Base-by-base conservation (phyloP, 2,797 vertebrate species). In the Tapirus indicus region DNA sequence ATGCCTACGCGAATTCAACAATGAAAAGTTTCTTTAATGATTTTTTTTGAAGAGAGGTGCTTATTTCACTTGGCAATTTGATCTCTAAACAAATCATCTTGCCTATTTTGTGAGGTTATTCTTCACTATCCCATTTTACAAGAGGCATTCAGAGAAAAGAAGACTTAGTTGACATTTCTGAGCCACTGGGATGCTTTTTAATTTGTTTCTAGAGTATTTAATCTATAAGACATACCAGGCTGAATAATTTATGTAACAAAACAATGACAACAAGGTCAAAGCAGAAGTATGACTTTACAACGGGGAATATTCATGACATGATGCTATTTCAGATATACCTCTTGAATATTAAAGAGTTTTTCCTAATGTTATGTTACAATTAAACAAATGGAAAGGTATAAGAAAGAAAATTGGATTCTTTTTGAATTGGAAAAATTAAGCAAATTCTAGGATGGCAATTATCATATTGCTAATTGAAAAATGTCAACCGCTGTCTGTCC, bases 241-340 rank as follows among this genome's bases (percentile, higher is more conserved):
- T 97, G 97, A 98, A 98, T 98, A 98, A 98, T 97, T 98, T 98
- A 98, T 97, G 79, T 98, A 98, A 98, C 91, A 98, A 98, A 98
- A 98, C 94, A 98, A 98, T 98, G 97, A 98, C 84, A 98, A 98
- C 94, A 98, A 98, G 94, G 96, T 98, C 97, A 98, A 96, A 98
- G 94, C 52, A 97, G 92, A 97, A 94, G 69, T 93, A 94, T 96
- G 91, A 97, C 98, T 98, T 98, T 98, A 96, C 90, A 98, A 92
- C 25, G 91, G 82, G 75, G 94, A 98, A 95, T 94, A 97, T 98
- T 97, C 94, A 98, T 95, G 97, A 96, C 83, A 89, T 97, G 88
- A 97, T 96, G 94, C 72, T 71, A 94, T 94, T 82, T 88, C 56
- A 98, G 95, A 97, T 82, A 74, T 88, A 87, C 64, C 98, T 92